Evolutionary conservation across 2,888 invertebrate genomes (phyloP), one percentile per base, ranked within the genome.

Genomic region (Laothoe populi): DNA sequence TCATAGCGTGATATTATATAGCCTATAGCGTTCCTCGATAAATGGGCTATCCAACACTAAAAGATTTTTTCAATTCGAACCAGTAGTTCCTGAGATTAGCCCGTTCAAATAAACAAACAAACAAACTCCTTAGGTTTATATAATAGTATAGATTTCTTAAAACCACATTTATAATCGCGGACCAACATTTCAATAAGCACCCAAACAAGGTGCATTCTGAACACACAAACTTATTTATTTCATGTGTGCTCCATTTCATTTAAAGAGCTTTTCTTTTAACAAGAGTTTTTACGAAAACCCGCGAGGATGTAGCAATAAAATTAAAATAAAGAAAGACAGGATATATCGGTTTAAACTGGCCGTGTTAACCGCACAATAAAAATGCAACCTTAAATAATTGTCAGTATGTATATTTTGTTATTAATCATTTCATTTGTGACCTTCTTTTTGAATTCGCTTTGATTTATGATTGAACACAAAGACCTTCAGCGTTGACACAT

Each of bases 361-460:
- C 35, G 11, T 31, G 35, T 31, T 53, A 35, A 53, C 19, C 8
- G 31, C 8, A 16, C 31, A 53, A 53, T 16, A 53, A 53, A 35
- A n/a, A 53, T 10, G 31, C 16, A 53, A 53, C 53, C 35, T 53
- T 53, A 53, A 53, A 53, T 53, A 53, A 53, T 31, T 53, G 19
- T 53, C 35, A 53, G 53, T 35, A 16, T 35, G 35, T 35, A 31
- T 23, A n/a, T 53, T 35, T 31, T 31, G 19, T 16, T 53, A 53
- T 53, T 53, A 53, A 53, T 53, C 53, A 53, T 53, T 53, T 53
- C 53, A 35, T 53, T 53, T 53, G 19, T 53, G 53, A 53, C 53
- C 53, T 53, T 53, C 26, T 53, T 53, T 53, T 53, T 53, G 19
- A 53, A 35, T 35, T 35, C 53, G 53, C 53, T 53, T 53, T 53